phyloP scores from a whole-genome alignment of 2,888 invertebrate species.

The Abrostola tripartita region DNA sequence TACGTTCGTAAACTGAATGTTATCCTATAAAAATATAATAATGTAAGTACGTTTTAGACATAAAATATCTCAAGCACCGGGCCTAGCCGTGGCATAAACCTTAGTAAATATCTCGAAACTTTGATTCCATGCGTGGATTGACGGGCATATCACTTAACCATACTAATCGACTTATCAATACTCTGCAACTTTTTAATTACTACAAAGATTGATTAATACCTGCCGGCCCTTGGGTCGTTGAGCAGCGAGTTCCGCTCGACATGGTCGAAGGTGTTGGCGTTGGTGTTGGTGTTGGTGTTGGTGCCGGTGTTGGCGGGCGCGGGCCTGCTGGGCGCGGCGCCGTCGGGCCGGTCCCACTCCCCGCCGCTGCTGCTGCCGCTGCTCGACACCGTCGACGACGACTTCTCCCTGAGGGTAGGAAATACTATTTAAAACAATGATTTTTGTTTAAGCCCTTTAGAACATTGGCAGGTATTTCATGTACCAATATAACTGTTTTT shows the following conservation, averaged over 20 bases:
- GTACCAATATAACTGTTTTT: too few relatives aligned
- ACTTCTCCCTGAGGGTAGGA: slow-evolving; percentile 71
- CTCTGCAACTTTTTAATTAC: not conserved
- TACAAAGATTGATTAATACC: slow-evolving; percentile 59
- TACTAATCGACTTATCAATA: too few relatives aligned
- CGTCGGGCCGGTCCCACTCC: slow-evolving; percentile 80
- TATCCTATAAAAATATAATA: too few relatives aligned
- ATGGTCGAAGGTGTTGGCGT: slow-evolving; percentile 88
- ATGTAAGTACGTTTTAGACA: too few relatives aligned
- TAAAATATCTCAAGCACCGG: too few relatives aligned
- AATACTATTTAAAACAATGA: not conserved
- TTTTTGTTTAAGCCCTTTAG: not conserved
- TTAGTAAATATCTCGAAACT: too few relatives aligned
- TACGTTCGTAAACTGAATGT: too few relatives aligned
- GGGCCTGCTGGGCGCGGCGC: slow-evolving; percentile 67
- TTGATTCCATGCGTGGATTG: too few relatives aligned
- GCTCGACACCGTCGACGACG: slow-evolving; percentile 67
- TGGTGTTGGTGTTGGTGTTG: slow-evolving; percentile 39
- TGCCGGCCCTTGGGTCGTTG: slow-evolving; percentile 90
- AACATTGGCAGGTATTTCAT: too few relatives aligned
- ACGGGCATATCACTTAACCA: too few relatives aligned
- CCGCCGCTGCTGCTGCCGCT: slow-evolving; percentile 78
- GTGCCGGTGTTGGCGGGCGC: slow-evolving; percentile 27
- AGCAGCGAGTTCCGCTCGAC: slow-evolving; percentile 90
- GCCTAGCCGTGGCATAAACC: too few relatives aligned